These are phyloP conservation scores for Aricia artaxerxes DNA, from an alignment of 2,888 invertebrate species.

Conservation along the genomic window DNA sequence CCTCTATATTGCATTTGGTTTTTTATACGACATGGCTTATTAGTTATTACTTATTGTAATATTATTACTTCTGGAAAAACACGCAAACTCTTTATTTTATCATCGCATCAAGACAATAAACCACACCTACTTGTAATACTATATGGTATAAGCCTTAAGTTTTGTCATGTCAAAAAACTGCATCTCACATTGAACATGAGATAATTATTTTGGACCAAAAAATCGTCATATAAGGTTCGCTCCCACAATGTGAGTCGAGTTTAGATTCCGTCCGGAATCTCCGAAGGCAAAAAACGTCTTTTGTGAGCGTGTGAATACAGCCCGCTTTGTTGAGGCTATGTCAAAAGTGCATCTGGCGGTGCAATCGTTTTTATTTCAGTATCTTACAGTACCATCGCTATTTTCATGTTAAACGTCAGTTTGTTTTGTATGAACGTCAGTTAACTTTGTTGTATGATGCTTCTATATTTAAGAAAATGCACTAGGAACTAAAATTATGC, in stretches of 20 bases:
- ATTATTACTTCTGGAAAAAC: background rate
- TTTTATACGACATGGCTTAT: background rate
- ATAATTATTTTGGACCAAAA: conserved; percentile 43
- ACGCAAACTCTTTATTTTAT: background rate
- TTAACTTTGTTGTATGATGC: background rate
- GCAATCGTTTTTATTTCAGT: conserved; percentile 58
- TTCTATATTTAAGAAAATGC: background rate
- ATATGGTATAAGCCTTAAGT: background rate
- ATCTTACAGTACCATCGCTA: conserved; percentile 43
- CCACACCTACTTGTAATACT: background rate
- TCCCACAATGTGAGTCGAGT: conserved; percentile 68
- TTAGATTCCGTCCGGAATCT: conserved; percentile 65
- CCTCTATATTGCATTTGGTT: background rate
- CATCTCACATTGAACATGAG: conserved; percentile 27
- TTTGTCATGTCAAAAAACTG: conserved; percentile 9
- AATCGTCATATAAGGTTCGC: conserved; percentile 49
- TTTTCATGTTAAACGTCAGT: conserved; percentile 1
- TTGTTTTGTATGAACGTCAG: background rate
- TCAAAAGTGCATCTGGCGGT: conserved; percentile 67
- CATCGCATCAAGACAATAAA: background rate
- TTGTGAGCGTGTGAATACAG: conserved; percentile 73
- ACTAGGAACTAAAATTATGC: background rate
- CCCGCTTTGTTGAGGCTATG: conserved; percentile 58
- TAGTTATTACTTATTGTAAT: background rate
- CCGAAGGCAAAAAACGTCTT: conserved; percentile 61